Evolutionary conservation across 2,113 vertebrate species (phyloP), one percentile per base, ranked within the genome.

Genomic region (Archilochus colubris): DNA sequence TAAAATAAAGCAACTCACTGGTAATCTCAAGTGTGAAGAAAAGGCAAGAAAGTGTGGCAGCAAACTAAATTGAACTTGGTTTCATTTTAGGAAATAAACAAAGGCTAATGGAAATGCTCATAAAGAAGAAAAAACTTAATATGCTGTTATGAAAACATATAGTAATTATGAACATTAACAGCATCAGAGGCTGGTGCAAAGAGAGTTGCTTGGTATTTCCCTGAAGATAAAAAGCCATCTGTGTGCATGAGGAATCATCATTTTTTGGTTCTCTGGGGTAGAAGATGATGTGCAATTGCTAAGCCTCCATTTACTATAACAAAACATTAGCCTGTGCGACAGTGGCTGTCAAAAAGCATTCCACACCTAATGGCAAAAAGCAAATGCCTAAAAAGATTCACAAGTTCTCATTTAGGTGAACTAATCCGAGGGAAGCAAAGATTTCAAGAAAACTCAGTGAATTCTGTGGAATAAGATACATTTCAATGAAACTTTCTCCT

Each of bases 151-250:
- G 91, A 95, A 97, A 95, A 94, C 91, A 87, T 91, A 90, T 62
- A 95, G 93, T 82, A 90, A 96, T 96, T 95, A 94, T 74, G 90
- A 94, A 79, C 95, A 96, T 93, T 96, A 95, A 83, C 86, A 91
- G 46, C 86, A 91, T 93, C 80, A 95, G 94, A 91, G 82, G 58
- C 85, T 92, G 76, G 80, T 89, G 86, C 86, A 79, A 92, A 94
- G 93, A 93, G 85, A 72, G 30, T 73, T 90, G 61, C 61, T 81
- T 93, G 64, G 64, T 91, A 93, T 93, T 91, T 85, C 90, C 91
- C 94, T 81, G 79, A 93, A 95, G 95, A 90, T 66, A 90, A 93
- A 90, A 95, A 94, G 74, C 93, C 91, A 94, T 97, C 93, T 95
- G 86, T 74, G 86, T 94, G 86, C 90, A 94, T 89, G 69, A 96